Conservation (phyloP, 2,113 vertebrate genomes). For the Arvicanthis niloticus region DNA sequence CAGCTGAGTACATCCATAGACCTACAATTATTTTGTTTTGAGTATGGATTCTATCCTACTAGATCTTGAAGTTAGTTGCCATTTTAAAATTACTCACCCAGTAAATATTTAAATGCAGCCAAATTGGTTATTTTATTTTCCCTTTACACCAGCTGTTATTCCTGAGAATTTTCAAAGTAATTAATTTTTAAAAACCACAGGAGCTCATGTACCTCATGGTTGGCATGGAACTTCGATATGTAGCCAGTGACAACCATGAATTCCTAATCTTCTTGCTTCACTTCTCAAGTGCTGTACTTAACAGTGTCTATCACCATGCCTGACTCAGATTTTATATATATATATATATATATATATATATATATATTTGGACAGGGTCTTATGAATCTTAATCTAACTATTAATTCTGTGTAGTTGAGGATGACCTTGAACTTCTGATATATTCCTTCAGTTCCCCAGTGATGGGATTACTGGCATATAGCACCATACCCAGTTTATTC, state of each 20-base stretch:
- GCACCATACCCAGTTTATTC: background rate
- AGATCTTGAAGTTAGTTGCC: background rate
- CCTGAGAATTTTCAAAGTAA: slow-evolving; percentile 13
- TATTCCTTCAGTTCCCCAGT: background rate
- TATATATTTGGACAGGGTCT: background rate
- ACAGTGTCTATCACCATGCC: too few species aligned
- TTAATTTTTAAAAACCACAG: background rate
- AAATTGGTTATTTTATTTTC: slow-evolving; percentile 14
- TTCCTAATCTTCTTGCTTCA: background rate
- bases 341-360: too few species aligned
- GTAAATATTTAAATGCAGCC: slow-evolving; percentile 28
- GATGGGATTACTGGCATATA: background rate
- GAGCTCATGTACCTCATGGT: background rate
- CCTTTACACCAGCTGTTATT: background rate
- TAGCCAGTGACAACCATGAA: background rate
- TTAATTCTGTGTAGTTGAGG: background rate
- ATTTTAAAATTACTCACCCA: slow-evolving; percentile 32
- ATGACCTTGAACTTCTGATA: background rate
- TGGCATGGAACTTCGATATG: background rate
- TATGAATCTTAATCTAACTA: background rate
- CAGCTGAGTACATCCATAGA: background rate
- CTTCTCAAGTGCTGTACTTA: background rate
- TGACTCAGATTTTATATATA: background rate
- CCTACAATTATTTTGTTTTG: background rate
- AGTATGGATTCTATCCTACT: background rate